Evolutionary conservation across 2,797 vertebrate species (phyloP).

Genomic region (Pangasius mekongensis): DNA sequence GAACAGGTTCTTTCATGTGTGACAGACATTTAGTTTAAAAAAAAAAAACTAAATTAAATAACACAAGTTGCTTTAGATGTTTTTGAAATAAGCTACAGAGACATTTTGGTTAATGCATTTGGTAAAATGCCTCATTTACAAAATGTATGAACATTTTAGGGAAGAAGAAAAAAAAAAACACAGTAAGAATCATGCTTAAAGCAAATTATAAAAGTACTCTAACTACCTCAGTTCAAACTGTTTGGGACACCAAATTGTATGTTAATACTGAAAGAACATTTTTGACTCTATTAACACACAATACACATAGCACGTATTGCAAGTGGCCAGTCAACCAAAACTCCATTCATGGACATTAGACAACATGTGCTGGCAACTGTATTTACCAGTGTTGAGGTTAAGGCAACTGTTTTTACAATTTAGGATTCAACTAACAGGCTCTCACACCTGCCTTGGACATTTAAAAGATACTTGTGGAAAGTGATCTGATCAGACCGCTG

Average conservation of each 20-base stretch:
- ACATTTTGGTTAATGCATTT: not conserved
- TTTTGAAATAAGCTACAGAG: not conserved
- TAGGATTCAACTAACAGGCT: not conserved
- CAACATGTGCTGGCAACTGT: not conserved
- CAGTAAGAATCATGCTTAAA: not conserved
- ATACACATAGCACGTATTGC: not conserved
- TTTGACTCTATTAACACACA: not conserved
- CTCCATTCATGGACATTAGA: not conserved
- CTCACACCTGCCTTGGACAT: not conserved
- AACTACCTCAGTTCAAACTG: not conserved
- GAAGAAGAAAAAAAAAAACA: not conserved
- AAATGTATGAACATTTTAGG: not conserved
- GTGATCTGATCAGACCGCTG: not conserved
- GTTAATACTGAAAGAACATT: not conserved
- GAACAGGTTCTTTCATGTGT: not conserved
- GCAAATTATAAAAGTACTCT: not conserved
- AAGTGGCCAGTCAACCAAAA: not conserved
- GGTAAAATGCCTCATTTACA: not conserved
- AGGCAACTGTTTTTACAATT: slow-evolving; percentile 7
- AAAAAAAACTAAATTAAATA: not conserved
- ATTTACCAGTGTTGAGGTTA: not conserved
- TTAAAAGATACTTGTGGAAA: not conserved
- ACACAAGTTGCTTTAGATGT: not conserved
- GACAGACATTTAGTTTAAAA: too few relatives aligned
- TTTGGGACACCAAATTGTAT: not conserved